Conservation (phyloP, 2,797 vertebrate genomes). For the Paratrypauchen microcephalus region DNA sequence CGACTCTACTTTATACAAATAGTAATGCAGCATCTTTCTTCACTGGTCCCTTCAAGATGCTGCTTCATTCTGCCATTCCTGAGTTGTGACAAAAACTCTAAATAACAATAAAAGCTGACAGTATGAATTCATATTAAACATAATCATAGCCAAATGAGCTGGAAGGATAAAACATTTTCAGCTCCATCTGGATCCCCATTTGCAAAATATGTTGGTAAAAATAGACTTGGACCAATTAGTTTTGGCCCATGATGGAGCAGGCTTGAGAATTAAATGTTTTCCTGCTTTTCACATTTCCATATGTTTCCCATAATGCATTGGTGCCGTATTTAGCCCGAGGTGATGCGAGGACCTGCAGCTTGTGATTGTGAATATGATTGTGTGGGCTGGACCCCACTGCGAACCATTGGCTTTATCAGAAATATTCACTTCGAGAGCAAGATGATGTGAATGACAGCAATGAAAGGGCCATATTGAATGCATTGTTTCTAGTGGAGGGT, state of each 20-base stretch:
- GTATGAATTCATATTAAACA: slow-evolving; percentile 20
- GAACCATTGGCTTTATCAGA: slow-evolving; percentile 27
- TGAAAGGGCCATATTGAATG: slow-evolving; percentile 9
- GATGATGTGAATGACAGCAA: slow-evolving; percentile 23
- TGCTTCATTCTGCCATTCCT: neutral
- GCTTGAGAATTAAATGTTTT: slow-evolving; percentile 28
- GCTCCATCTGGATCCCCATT: slow-evolving; percentile 48
- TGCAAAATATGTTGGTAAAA: slow-evolving; percentile 42
- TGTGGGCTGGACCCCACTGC: slow-evolving; percentile 31
- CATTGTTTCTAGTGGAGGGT: neutral
- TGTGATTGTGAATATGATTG: slow-evolving; percentile 10
- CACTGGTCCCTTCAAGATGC: neutral
- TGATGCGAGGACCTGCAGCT: slow-evolving; percentile 18
- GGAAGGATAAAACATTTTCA: slow-evolving; percentile 42
- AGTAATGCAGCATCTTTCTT: no score
- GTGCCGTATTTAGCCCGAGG: slow-evolving; percentile 15
- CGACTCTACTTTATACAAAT: neutral
- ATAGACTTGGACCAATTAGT: slow-evolving; percentile 25
- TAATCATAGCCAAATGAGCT: slow-evolving; percentile 33
- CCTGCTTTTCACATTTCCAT: slow-evolving; percentile 27
- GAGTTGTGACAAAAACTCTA: neutral
- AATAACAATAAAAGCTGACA: slow-evolving; percentile 24
- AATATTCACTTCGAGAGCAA: slow-evolving; percentile 29
- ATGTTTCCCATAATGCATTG: slow-evolving; percentile 11
- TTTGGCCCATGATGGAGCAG: slow-evolving; percentile 29